Percentiles rank a stretch among this genome's conserved stretches.
Conservation (phyloP, 2,888 invertebrate genomes). For the Trachelus iudaicus region DNA sequence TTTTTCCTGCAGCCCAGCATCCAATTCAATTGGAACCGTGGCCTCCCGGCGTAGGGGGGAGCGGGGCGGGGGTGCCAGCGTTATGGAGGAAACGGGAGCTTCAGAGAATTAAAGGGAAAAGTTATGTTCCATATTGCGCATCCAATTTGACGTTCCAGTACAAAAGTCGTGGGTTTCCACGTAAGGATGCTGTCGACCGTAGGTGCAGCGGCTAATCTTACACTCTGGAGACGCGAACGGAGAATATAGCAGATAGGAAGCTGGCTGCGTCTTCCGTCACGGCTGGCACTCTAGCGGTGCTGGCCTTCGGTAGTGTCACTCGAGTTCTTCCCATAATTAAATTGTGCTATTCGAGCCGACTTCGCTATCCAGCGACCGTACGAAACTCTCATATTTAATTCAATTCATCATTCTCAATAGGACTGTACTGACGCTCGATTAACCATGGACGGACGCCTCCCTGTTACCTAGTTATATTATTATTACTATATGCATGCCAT, state of each 20-base stretch:
- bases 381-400: background rate
- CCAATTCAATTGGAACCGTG: background rate
- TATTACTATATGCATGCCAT: background rate
- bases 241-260: background rate
- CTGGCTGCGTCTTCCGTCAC: no score
- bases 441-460: background rate
- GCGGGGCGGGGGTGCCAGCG: background rate
- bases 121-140: background rate
- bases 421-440: background rate
- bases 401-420: background rate
- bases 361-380: background rate
- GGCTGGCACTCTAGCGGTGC: no score
- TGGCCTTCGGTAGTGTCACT: background rate
- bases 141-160: background rate
- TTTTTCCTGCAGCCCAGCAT: background rate
- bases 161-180: background rate
- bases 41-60: no score
- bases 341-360: background rate
- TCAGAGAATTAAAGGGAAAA: background rate
- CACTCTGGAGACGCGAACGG: background rate
- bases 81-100: background rate
- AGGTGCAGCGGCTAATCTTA: background rate
- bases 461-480: background rate
- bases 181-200: background rate
- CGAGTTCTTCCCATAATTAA: background rate